Evolutionary conservation across 2,888 invertebrate species (phyloP).

Genomic region (Tromatobia lineatoria): DNA sequence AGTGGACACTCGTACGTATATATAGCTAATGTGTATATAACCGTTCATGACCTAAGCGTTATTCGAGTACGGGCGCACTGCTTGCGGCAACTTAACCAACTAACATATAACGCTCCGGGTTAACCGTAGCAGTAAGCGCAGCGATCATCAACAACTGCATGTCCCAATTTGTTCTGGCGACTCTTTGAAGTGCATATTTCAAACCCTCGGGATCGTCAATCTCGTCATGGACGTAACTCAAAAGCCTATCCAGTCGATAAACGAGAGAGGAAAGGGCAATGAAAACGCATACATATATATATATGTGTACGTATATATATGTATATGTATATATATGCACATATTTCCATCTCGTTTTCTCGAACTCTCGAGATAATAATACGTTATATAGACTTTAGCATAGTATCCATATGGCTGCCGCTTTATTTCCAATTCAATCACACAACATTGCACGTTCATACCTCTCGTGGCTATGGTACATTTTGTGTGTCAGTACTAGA

Average conservation of each 20-base stretch:
- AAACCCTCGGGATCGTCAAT: constrained; percentile 53
- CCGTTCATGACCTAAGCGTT: constrained; percentile 56
- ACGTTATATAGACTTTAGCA: constrained; percentile 19
- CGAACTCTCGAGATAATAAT: constrained; percentile 30
- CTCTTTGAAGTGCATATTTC: constrained; percentile 36
- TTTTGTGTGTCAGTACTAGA: neutral
- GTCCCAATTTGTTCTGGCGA: constrained; percentile 59
- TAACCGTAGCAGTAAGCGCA: constrained; percentile 13
- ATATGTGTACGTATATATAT: neutral
- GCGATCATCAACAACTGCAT: constrained; percentile 34
- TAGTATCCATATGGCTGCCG: constrained; percentile 26
- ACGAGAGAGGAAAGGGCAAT: constrained; percentile 1
- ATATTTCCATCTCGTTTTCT: constrained; percentile 16
- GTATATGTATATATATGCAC: too few species aligned
- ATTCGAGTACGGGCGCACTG: constrained; percentile 52
- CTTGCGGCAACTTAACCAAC: constrained; percentile 40
- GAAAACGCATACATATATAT: neutral
- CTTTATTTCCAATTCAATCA: constrained; percentile 58
- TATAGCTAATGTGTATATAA: constrained; percentile 49
- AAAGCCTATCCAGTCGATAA: constrained; percentile 47
- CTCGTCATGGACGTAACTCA: constrained; percentile 47
- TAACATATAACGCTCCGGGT: constrained; percentile 12
- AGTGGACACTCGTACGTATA: constrained; percentile 42
- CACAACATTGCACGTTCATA: constrained; percentile 35
- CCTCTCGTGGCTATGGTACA: neutral